A percentile compares a stretch with the other conserved stretches of the same genome.
Conservation (phyloP, 2,797 vertebrate species). For the Helarctos malayanus region DNA sequence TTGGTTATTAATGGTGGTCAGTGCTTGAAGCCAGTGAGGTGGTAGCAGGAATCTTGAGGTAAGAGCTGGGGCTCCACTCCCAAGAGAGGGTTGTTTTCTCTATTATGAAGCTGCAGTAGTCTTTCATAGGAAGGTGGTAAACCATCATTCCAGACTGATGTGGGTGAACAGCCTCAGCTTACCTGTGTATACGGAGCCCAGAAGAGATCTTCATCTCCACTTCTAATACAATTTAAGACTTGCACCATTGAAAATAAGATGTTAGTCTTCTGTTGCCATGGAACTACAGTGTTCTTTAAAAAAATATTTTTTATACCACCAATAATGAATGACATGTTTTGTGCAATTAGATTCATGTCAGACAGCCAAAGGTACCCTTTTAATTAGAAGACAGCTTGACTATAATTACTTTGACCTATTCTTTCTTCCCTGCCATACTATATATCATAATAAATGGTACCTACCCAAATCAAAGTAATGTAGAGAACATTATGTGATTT, state of each 20-base stretch:
- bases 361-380: conserved; percentile 8
- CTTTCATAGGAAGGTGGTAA: conserved; percentile 6
- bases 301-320: background rate
- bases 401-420: conserved; percentile 62
- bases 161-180: background rate
- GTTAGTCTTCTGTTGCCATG: conserved; percentile 34
- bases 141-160: background rate
- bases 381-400: background rate
- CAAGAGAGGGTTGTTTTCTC: background rate
- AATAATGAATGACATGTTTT: conserved; percentile 55
- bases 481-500: conserved; percentile 17
- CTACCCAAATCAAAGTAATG: conserved; percentile 41
- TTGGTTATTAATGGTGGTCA: background rate
- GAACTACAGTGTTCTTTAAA: conserved; percentile 38
- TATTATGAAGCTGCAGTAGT: background rate
- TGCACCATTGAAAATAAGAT: background rate
- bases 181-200: background rate
- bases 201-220: background rate
- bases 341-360: background rate
- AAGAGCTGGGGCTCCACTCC: background rate
- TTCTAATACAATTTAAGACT: conserved; percentile 9
- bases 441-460: conserved; percentile 18
- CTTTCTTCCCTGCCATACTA: background rate
- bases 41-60: background rate
- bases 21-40: background rate